Conservation (phyloP, 1,140 invertebrate species). For the Copidosoma floridanum region DNA sequence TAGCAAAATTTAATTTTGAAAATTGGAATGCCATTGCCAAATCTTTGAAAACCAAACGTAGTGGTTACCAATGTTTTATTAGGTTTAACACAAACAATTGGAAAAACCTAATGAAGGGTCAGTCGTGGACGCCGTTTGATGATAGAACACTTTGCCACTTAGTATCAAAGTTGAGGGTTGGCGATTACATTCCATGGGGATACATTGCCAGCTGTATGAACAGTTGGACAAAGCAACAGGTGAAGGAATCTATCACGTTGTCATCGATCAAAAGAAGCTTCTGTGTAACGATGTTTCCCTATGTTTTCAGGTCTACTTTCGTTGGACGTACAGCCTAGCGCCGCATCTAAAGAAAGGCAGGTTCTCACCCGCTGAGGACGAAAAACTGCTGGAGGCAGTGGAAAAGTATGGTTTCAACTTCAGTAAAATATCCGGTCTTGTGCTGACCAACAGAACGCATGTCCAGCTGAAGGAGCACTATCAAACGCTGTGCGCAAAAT, state of each 20-base stretch:
- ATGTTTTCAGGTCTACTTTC: constrained; percentile 43
- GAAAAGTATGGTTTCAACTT: constrained; percentile 64
- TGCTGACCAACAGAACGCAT: constrained; percentile 58
- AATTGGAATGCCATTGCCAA: constrained; percentile 66
- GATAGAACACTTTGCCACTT: constrained; percentile 58
- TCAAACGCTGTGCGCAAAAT: constrained; percentile 48
- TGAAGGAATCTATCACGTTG: too few species aligned
- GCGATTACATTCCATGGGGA: constrained; percentile 66
- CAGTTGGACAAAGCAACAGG: constrained; percentile 62
- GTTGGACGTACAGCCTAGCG: constrained; percentile 53
- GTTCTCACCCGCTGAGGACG: constrained; percentile 64
- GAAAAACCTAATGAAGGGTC: constrained; percentile 35
- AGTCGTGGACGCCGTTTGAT: constrained; percentile 62
- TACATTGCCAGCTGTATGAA: constrained; percentile 61
- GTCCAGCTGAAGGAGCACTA: constrained; percentile 60
- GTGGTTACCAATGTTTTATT: constrained; percentile 67
- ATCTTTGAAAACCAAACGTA: constrained; percentile 59
- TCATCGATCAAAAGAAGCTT: too few species aligned
- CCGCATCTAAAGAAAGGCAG: constrained; percentile 57
- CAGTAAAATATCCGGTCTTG: constrained; percentile 49
- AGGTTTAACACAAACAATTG: constrained; percentile 60
- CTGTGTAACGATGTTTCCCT: too few species aligned
- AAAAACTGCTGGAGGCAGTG: constrained; percentile 60
- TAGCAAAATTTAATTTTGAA: constrained; percentile 54
- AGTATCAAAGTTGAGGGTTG: constrained; percentile 59